phyloP scores from a whole-genome alignment of 92 coral and sea anemone species.

The Epizoanthus stellaris region DNA sequence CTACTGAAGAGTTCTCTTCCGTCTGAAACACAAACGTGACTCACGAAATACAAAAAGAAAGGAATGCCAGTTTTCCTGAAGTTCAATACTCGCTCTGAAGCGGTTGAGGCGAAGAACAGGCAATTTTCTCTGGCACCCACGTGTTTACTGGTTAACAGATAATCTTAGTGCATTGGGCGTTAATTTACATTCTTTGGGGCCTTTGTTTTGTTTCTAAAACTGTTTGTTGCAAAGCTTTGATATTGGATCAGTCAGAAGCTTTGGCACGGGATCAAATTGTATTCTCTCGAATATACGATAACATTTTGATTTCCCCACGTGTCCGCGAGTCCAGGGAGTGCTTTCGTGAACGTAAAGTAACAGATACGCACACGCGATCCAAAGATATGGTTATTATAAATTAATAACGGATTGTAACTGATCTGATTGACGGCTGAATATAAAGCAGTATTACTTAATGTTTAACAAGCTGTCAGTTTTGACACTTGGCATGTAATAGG shows the following conservation, averaged over 20 bases:
- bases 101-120: not conserved
- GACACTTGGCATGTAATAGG: slow-evolving; percentile 27
- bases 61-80: not conserved
- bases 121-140: not conserved
- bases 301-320: no score
- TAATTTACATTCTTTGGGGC: not conserved
- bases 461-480: slow-evolving; percentile 34
- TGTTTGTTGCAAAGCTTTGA: slow-evolving; percentile 22
- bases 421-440: slow-evolving; percentile 43
- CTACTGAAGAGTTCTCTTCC: not conserved
- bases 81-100: not conserved
- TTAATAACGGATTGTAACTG: slow-evolving; percentile 26
- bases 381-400: not conserved
- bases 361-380: not conserved
- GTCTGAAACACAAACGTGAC: not conserved
- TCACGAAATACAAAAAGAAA: not conserved
- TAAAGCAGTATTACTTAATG: slow-evolving; percentile 37
- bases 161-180: slow-evolving; percentile 32
- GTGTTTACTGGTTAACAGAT: slow-evolving; percentile 9
- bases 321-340: not conserved
- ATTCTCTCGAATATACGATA: not conserved
- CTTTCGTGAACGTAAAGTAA: not conserved
- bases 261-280: not conserved
- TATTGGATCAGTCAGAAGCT: not conserved
- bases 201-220: slow-evolving; percentile 22